Base-by-base conservation (phyloP, 35 echinoderm and acorn worm genomes). In the Ophioderma brevispina region DNA sequence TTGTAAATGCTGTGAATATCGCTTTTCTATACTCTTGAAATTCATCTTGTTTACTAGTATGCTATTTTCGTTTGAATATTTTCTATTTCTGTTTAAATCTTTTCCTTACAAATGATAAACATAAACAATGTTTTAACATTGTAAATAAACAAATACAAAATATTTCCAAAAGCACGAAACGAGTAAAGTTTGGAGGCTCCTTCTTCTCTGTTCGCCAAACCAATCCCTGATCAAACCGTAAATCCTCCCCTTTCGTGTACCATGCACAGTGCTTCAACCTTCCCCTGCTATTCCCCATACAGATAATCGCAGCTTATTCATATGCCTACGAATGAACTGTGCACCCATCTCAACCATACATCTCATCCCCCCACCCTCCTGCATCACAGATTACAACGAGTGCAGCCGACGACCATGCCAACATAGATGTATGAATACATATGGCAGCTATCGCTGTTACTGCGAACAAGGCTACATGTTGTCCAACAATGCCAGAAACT, bases 391-490 rank as follows among this genome's bases (percentile, higher is more conserved):
- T 95, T 87, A 88, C 76, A 99, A 99, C 77, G 97, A 99, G 76
- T 99, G 97, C 55, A 87, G 89, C 13, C 83, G 82, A 31, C 87
- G 88, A 18, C 93, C 93, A 2, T 99, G 97, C 76, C 38, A 82
- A 49, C 97, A 99, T 36, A 80, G 97, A 85, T 99, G 97, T 81
- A 99, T 99, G 88, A 99, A 99, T 39, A 95, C 84, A 80, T 46
- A 86, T 13, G 97, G 97, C 23, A 99, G 97, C 39, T 99, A 85
- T 80, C 82, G 81, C 21, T 99, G 97, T 81, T 95, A 99, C 77
- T 99, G 97, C 76, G 90, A 95, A 36, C 93, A 95, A 63, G 94
- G 97, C 5, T 99, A 99, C 82, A 38, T 95, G 35, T 82, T 99
- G 78, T 63, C 85, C 77, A 70, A 86, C 38, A 91, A 99, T 75